A percentile compares a stretch with the other conserved stretches of the same genome.
phyloP scores from a whole-genome alignment of 1,140 invertebrate genomes.

The Laodelphax striatellus region DNA sequence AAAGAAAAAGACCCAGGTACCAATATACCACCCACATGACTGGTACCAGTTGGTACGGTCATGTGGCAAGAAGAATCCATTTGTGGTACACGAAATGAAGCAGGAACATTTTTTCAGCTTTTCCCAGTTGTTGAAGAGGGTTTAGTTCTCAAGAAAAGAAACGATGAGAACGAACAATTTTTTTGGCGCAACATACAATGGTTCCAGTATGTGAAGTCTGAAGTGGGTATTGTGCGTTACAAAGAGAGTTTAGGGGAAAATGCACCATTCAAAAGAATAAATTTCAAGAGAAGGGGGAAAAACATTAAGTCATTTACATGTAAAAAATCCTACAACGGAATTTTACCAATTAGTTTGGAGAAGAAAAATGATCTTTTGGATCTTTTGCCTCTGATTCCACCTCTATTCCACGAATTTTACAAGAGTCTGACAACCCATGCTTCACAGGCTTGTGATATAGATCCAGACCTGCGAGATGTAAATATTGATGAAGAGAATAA shows the following conservation, averaged over 20 bases:
- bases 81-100: background rate
- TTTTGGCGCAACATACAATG: background rate
- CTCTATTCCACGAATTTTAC: background rate
- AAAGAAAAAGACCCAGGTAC: conserved; percentile 20
- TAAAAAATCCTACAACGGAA: background rate
- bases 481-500: no score
- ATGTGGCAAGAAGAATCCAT: background rate
- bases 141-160: background rate
- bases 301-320: background rate
- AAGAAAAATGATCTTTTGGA: background rate
- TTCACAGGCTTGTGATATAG: no score
- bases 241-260: background rate
- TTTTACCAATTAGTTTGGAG: background rate
- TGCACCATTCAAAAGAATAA: background rate
- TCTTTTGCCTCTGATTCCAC: background rate
- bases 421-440: background rate
- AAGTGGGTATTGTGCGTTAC: background rate
- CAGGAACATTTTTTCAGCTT: background rate
- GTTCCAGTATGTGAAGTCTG: background rate
- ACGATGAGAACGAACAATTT: background rate
- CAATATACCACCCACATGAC: conserved; percentile 19
- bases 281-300: background rate
- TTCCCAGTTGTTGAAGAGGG: background rate
- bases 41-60: conserved; percentile 16
- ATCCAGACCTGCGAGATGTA: no score